These are phyloP conservation scores for Apotomis turbidana DNA, from an alignment of 2,888 invertebrate genomes.

Conservation along the genomic window DNA sequence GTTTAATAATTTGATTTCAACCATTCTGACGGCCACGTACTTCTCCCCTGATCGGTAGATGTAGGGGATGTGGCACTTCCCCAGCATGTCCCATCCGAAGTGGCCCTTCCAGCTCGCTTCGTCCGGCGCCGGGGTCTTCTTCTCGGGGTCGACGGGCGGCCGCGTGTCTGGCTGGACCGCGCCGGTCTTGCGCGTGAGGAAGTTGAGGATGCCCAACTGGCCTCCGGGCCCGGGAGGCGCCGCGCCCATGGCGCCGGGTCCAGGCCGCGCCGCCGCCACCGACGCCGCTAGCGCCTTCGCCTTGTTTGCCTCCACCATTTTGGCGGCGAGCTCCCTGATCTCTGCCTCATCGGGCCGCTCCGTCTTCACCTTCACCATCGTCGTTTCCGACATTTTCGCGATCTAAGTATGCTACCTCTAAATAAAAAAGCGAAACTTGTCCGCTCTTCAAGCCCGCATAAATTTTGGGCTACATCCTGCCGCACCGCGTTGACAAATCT, in stretches of 20 bases:
- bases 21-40: constrained; percentile 97
- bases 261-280: constrained; percentile 79
- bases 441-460: constrained; percentile 43
- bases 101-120: constrained; percentile 91
- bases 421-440: constrained; percentile 39
- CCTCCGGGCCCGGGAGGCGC: constrained; percentile 70
- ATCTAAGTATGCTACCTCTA: constrained; percentile 36
- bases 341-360: constrained; percentile 94
- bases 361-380: constrained; percentile 85
- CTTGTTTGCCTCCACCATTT: constrained; percentile 93
- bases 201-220: constrained; percentile 85
- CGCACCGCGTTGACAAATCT: constrained; percentile 54
- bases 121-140: constrained; percentile 82
- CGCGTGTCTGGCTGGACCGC: constrained; percentile 59
- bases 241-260: constrained; percentile 70
- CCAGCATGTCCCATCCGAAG: constrained; percentile 96
- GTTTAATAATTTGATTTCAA: constrained; percentile 94
- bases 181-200: constrained; percentile 78
- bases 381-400: constrained; percentile 66
- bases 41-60: constrained; percentile 92
- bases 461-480: constrained; percentile 71
- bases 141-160: constrained; percentile 65
- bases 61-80: constrained; percentile 94
- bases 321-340: constrained; percentile 93
- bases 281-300: constrained; percentile 82